Percentiles rank a stretch among this genome's conserved stretches.
These are phyloP conservation scores for Heteromurus nitidus DNA, from an alignment of 2,888 invertebrate genomes.

Conservation along the genomic window DNA sequence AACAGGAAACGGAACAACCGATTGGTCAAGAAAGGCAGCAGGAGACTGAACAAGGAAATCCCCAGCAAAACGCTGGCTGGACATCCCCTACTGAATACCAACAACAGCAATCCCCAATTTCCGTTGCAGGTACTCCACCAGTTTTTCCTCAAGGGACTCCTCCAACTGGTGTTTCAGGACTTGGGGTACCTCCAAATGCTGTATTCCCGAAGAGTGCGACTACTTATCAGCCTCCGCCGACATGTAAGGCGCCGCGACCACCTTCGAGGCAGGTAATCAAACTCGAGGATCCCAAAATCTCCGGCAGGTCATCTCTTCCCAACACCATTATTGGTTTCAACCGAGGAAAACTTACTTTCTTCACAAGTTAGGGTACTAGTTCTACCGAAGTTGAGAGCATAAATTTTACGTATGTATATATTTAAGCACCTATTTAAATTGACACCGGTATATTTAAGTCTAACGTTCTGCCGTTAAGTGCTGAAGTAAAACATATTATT, in stretches of 20 bases:
- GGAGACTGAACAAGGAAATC: too few species aligned
- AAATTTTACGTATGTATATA: too few species aligned
- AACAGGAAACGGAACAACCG: neutral
- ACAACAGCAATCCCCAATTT: neutral
- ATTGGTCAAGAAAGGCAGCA: neutral
- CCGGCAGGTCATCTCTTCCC: too few species aligned
- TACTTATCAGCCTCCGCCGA: neutral
- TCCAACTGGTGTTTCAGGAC: constrained; percentile 1
- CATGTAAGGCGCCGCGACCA: neutral
- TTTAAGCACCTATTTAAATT: too few species aligned
- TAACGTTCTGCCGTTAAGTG: too few species aligned
- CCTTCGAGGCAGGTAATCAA: neutral
- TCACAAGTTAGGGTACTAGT: too few species aligned
- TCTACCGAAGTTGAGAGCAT: too few species aligned
- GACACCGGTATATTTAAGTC: too few species aligned
- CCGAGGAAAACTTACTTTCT: too few species aligned
- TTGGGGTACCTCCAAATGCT: constrained; percentile 2
- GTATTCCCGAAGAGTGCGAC: neutral
- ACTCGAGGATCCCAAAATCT: neutral
- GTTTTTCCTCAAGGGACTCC: constrained; percentile 13
- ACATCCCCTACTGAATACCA: neutral
- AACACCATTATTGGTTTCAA: too few species aligned
- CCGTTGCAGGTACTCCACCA: neutral
- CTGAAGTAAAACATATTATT: too few species aligned
- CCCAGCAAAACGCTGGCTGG: neutral